Evolutionary conservation across 92 coral and sea anemone species (phyloP).

Genomic region (Umimayanthus kanabou): DNA sequence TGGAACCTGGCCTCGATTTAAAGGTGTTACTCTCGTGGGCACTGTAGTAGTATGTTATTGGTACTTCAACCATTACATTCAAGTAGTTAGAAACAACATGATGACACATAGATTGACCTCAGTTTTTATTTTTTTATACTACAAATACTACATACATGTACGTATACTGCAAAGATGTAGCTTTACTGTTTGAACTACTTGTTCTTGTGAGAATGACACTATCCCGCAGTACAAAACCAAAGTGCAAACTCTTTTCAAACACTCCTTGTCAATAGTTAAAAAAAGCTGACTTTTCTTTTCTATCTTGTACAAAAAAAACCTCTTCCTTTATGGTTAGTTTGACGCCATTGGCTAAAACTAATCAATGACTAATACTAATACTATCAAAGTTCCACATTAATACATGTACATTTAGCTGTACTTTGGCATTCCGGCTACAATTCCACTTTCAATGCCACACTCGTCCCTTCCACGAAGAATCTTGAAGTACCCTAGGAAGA

Average conservation of each 20-base stretch:
- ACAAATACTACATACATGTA: no score
- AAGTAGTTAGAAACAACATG: no score
- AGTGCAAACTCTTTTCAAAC: background rate
- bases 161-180: background rate
- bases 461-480: conserved; percentile 88
- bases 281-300: background rate
- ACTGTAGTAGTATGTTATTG: no score
- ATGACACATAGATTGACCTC: no score
- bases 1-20: no score
- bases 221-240: background rate
- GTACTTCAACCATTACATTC: no score
- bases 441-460: conserved; percentile 90
- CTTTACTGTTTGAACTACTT: no score
- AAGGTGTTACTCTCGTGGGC: no score
- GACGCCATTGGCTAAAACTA: background rate
- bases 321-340: background rate
- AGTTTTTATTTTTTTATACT: no score
- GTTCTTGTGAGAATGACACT: background rate
- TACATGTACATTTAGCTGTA: conserved; percentile 35
- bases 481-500: conserved; percentile 80
- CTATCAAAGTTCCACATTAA: no score
- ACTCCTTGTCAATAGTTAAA: no score
- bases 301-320: background rate
- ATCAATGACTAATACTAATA: conserved; percentile 35
- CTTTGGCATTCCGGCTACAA: conserved; percentile 89